Evolutionary conservation across 35 echinoderm and acorn worm genomes (phyloP).

Genomic region (Stichopus chloronotus): DNA sequence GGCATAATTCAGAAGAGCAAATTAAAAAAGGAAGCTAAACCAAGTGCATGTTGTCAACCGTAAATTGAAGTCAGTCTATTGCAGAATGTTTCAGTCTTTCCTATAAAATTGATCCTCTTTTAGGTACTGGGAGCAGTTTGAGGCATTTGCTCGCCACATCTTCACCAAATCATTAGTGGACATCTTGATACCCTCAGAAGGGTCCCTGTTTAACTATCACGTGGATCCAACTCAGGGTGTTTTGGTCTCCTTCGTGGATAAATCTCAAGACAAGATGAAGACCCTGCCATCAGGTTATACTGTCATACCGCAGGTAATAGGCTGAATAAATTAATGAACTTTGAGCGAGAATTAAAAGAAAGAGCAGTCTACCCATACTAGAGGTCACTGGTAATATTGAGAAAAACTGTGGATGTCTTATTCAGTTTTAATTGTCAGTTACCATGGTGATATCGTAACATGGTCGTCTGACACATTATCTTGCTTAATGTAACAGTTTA

Average conservation of each 20-base stretch:
- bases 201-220: constrained; percentile 78
- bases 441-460: too few species aligned
- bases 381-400: too few species aligned
- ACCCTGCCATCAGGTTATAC: constrained; percentile 79
- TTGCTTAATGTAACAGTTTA: too few species aligned
- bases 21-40: too few species aligned
- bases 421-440: too few species aligned
- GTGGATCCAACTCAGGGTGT: constrained; percentile 75
- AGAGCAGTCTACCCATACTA: too few species aligned
- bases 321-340: not conserved
- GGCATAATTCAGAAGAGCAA: too few species aligned
- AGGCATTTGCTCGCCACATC: constrained; percentile 74
- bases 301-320: constrained; percentile 77
- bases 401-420: too few species aligned
- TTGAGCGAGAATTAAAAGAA: not conserved
- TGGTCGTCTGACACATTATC: too few species aligned
- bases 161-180: constrained; percentile 68
- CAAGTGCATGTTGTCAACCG: not conserved
- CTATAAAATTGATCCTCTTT: not conserved
- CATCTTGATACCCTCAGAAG: constrained; percentile 66
- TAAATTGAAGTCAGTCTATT: not conserved
- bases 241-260: constrained; percentile 67
- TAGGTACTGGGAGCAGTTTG: constrained; percentile 75
- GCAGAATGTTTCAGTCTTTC: not conserved
- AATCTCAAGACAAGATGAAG: constrained; percentile 69